Evolutionary conservation across 2,113 vertebrate genomes (phyloP), one percentile per base, ranked within the genome.

Genomic region (Peromyscus californicus): DNA sequence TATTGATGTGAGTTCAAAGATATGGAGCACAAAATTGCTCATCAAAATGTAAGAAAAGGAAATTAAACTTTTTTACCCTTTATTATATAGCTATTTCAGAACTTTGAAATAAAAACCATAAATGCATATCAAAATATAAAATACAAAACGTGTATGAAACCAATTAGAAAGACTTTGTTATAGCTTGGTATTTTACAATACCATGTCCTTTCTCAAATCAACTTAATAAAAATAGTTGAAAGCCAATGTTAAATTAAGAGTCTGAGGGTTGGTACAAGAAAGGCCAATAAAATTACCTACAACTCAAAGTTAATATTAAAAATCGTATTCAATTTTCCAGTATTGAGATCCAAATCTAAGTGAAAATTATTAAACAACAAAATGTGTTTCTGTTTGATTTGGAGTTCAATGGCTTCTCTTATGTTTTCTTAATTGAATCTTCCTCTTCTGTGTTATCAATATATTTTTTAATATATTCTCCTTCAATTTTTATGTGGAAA

Each of bases 291-390:
- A 94, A 97, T 95, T 89, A 59, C 61, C 33, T 65, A 59, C 29
- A 12, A 74, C 10, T 90, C 63, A 87, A 97, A 87, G 67, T 75
- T 57, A 96, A 65, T 93, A 93, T 95, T 91, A 91, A 72, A 87
- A 39, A 42, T 13, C 51, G 42, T 54, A 69, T 21, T 94, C 22
- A 95, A 82, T 76, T 89, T 82, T 29, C 89, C 19, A 95, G 39
- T 78, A 26, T 33, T 82, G 29, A 94, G 83, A 85, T 26, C 24
- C 39, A 93, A 7, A 87, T 86, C 82, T 89, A 74, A 89, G 63
- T 80, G 24, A 3, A 95, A 90, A 98, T 92, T 78, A 79, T 92
- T 85, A 95, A 92, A 92, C 2, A 88, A 88, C 42, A 85, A 94
- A 90, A 76, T 74, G 45, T 83, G 4, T 48, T 82, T 93, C 75